phyloP scores from a whole-genome alignment of 2,888 invertebrate species.

The Callosobruchus maculatus region DNA sequence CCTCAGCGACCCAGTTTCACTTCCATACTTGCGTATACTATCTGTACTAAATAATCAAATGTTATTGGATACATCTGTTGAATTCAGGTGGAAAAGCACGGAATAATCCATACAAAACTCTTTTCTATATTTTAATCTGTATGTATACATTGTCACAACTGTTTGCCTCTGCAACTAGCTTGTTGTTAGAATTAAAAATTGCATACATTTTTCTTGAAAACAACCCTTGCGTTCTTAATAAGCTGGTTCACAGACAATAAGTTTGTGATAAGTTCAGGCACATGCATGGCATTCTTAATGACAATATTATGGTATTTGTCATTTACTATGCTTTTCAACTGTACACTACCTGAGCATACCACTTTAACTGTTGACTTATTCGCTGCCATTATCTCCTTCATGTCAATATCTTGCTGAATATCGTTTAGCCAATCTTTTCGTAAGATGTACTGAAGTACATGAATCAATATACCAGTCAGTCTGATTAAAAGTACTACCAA shows the following conservation, averaged over 20 bases:
- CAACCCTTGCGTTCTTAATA: conserved; percentile 20
- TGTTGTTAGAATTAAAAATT: conserved; percentile 16
- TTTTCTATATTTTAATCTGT: conserved; percentile 17
- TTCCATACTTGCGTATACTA: too few species aligned
- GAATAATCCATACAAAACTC: too few species aligned
- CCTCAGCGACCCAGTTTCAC: too few species aligned
- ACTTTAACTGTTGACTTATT: conserved; percentile 20
- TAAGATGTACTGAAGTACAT: conserved; percentile 29
- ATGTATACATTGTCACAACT: conserved; percentile 23
- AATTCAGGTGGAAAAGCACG: too few species aligned
- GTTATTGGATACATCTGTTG: too few species aligned
- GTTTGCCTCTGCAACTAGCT: conserved; percentile 17
- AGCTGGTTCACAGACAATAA: conserved; percentile 26
- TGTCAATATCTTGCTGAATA: conserved; percentile 4
- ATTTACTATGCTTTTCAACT: conserved; percentile 16
- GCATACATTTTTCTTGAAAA: conserved; percentile 18
- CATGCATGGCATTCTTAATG: conserved; percentile 20
- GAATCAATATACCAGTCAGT: conserved; percentile 31
- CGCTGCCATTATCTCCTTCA: conserved; percentile 20
- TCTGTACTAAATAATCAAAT: too few species aligned
- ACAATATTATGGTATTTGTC: conserved; percentile 11
- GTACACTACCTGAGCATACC: conserved; percentile 20
- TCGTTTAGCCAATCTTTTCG: conserved; percentile 16
- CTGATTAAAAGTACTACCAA: conserved; percentile 16
- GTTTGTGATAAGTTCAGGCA: conserved; percentile 26